A percentile compares a stretch with the other conserved stretches of the same genome.
Conservation (phyloP, 1,140 invertebrate species). For the Calliphora vicina region DNA sequence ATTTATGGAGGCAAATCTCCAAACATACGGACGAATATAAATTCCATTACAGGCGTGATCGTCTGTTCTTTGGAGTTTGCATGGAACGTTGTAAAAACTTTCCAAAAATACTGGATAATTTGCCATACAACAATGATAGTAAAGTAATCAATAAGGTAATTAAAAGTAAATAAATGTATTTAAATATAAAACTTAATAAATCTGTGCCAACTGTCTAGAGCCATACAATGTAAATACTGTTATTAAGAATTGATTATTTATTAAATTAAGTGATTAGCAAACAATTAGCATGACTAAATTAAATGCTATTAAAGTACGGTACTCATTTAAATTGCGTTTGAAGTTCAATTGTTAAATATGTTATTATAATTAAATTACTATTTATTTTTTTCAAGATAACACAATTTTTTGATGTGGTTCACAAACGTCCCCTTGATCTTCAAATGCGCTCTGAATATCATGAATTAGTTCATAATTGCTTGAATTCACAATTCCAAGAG, state of each 20-base stretch:
- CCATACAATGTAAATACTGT: too few species aligned
- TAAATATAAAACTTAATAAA: too few species aligned
- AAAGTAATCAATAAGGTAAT: conserved; percentile 44
- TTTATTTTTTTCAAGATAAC: conserved; percentile 39
- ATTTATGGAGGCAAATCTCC: conserved; percentile 63
- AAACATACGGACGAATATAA: conserved; percentile 60
- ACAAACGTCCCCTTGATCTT: conserved; percentile 38
- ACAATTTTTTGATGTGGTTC: conserved; percentile 46
- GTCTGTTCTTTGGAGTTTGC: conserved; percentile 66
- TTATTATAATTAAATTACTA: not conserved
- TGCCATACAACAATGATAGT: conserved; percentile 36
- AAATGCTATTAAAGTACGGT: too few species aligned
- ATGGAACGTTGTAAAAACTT: conserved; percentile 53
- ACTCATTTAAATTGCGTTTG: not conserved
- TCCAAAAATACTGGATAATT: conserved; percentile 36
- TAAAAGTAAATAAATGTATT: not conserved
- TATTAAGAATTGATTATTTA: too few species aligned
- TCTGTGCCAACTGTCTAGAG: too few species aligned
- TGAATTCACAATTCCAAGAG: conserved; percentile 49
- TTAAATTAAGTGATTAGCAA: too few species aligned
- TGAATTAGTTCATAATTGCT: conserved; percentile 48
- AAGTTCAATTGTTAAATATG: not conserved
- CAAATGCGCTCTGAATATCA: conserved; percentile 46
- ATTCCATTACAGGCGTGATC: conserved; percentile 67
- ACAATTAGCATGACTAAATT: too few species aligned